phyloP scores from a whole-genome alignment of 2,888 invertebrate genomes.

The Chloromyia formosa region DNA sequence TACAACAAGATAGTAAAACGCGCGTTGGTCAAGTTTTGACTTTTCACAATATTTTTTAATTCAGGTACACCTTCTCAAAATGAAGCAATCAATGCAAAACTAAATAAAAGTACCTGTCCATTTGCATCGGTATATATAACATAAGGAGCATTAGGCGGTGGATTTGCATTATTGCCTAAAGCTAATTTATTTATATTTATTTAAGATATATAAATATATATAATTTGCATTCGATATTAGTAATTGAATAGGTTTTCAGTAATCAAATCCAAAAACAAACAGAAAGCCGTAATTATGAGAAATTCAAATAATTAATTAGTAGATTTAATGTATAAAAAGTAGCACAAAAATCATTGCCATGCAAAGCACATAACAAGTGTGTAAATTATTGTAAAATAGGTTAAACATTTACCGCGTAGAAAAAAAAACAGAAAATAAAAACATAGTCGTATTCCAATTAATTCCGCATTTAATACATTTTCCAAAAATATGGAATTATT shows the following conservation, averaged over 20 bases:
- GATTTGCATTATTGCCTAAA: slow-evolving; percentile 62
- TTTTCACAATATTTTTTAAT: no score
- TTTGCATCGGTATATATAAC: slow-evolving; percentile 95
- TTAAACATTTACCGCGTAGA: neutral
- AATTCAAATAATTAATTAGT: neutral
- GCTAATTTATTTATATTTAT: slow-evolving; percentile 1
- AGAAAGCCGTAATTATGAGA: neutral
- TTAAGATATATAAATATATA: neutral
- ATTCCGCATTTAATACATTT: neutral
- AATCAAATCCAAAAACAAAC: neutral
- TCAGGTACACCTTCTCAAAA: no score
- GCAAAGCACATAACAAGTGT: slow-evolving; percentile 19
- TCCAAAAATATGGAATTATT: neutral
- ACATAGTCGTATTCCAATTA: neutral
- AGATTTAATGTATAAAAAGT: neutral
- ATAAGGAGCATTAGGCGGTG: slow-evolving; percentile 90
- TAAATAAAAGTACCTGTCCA: slow-evolving; percentile 79
- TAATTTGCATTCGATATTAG: no score
- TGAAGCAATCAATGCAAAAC: no score
- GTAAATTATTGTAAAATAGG: neutral
- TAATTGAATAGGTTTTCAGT: no score
- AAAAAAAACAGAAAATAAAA: neutral
- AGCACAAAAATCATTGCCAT: slow-evolving; percentile 4
- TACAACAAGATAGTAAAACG: no score
- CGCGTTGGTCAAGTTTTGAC: no score